Percentiles rank a stretch among this genome's conserved stretches.
phyloP scores from a whole-genome alignment of 1,140 invertebrate species.

The Aphis craccivora region DNA sequence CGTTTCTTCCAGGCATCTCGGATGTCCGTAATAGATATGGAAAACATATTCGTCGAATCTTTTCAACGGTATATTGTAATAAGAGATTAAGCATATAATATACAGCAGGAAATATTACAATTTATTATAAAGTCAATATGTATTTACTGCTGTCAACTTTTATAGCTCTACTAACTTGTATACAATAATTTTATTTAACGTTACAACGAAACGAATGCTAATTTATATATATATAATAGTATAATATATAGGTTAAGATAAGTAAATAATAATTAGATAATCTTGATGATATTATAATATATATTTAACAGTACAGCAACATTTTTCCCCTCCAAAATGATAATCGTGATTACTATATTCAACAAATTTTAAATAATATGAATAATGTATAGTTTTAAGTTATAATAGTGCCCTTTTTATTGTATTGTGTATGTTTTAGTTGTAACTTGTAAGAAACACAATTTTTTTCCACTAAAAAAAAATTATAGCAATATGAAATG shows the following conservation, averaged over 20 bases:
- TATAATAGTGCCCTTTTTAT: neutral
- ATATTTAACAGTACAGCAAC: neutral
- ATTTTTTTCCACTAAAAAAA: neutral
- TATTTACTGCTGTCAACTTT: neutral
- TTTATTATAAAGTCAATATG: neutral
- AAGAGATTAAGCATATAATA: neutral
- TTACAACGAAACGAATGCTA: neutral
- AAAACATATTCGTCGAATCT: neutral
- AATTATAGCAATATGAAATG: neutral
- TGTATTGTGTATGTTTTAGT: neutral
- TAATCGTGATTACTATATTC: neutral
- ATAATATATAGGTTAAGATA: neutral
- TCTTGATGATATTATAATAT: neutral
- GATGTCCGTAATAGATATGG: constrained; percentile 27
- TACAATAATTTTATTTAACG: neutral
- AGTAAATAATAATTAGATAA: neutral
- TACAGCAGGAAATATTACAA: neutral
- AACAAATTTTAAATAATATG: neutral
- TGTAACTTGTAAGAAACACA: neutral
- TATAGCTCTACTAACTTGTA: neutral
- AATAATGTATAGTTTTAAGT: neutral
- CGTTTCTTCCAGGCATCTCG: neutral
- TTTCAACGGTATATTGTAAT: neutral
- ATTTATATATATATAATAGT: neutral
- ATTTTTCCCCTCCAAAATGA: neutral